Base-by-base conservation (phyloP, 2,888 invertebrate species). In the Brachypterus glaber region DNA sequence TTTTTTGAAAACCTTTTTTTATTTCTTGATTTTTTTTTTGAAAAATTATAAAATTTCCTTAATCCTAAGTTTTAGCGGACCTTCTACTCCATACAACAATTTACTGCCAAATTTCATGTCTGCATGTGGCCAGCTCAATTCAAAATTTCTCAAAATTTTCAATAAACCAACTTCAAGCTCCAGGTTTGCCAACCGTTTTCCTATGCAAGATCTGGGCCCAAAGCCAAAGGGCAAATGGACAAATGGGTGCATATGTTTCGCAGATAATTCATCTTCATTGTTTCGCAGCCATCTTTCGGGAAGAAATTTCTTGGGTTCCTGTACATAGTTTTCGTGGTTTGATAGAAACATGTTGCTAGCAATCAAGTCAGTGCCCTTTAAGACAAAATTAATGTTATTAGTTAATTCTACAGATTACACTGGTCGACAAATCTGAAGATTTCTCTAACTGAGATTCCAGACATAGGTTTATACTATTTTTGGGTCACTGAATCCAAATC, bases 191-290 rank as follows among this genome's bases (percentile, higher is more conserved):
- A 36, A 17, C 7, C 36, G n/a, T 13, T 36, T 29, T 11, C 36
- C 36, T 11, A 36, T 30, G 13, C 36, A 36, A 30, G 36, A 36
- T 30, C 36, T 36, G 8, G 36, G 30, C 3, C 36, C 36, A 36
- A 36, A 36, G 8, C 36, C 36, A 30, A 36, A 36, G 4, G 36
- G 36, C 36, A 36, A n/a, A 36, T 15, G 30, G 11, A 30, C 16
- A 24, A 36, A 36, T 4, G 35, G 35, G 17, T 35, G 25, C 8
- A 12, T 15, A 17, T 36, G 29, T 17, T 36, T 36, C 9, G 7
- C 12, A 8, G 36, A 30, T 9, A 24, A 12, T 29, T 36, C 36
- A 29, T 13, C 26, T 16, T 12, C 13, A 14, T 31, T 30, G 26
- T 27, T 18, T 17, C 36, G 31, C 7, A 36, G 13, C 36, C 36